Evolutionary conservation across 2,888 invertebrate genomes (phyloP).

Genomic region (Zootermopsis nevadensis): DNA sequence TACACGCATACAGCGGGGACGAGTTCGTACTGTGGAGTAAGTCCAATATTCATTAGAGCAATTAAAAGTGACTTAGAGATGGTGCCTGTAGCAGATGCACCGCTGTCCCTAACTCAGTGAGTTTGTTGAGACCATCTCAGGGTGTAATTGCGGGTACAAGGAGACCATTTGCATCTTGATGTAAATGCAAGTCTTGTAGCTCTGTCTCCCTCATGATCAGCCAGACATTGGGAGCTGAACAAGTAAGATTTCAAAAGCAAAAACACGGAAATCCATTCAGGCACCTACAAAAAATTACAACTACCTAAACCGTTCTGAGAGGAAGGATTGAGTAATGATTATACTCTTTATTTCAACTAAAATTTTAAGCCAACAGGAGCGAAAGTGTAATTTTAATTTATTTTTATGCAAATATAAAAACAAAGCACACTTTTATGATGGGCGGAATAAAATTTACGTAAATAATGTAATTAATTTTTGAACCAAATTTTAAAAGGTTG

Average conservation of each 20-base stretch:
- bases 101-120: not conserved
- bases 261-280: too few relatives aligned
- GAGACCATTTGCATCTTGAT: conserved; percentile 50
- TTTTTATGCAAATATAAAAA: too few relatives aligned
- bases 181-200: conserved; percentile 39
- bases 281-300: too few relatives aligned
- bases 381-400: too few relatives aligned
- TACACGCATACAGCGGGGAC: not conserved
- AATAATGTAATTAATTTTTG: too few relatives aligned
- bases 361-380: too few relatives aligned
- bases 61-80: conserved; percentile 50
- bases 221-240: not conserved
- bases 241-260: not conserved
- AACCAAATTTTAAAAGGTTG: too few relatives aligned
- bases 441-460: too few relatives aligned
- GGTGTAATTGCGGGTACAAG: conserved; percentile 45
- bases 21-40: not conserved
- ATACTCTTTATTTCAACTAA: too few relatives aligned
- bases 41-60: conserved; percentile 51
- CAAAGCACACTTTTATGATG: too few relatives aligned
- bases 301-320: too few relatives aligned
- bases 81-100: conserved; percentile 47
- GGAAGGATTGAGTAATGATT: too few relatives aligned
- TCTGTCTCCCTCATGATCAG: not conserved
- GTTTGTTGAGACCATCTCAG: not conserved